phyloP scores from a whole-genome alignment of 2,113 vertebrate species.

The Helogale parvula region DNA sequence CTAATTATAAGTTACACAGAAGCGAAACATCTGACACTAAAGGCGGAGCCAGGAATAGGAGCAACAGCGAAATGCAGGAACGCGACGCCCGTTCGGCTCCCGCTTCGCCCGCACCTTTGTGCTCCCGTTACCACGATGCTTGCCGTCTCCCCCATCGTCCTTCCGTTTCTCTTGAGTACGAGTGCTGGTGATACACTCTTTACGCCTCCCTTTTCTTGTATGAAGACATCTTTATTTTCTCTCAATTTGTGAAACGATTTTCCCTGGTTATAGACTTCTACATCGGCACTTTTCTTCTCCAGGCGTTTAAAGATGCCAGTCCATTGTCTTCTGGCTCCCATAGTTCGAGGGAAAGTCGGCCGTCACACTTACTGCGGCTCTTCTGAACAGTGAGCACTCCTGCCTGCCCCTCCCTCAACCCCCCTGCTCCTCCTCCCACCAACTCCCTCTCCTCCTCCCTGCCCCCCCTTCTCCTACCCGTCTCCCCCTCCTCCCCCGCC shows the following conservation, averaged over 20 bases:
- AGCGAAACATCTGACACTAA: neutral
- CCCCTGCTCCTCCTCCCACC: too few species aligned
- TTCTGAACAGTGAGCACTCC: neutral
- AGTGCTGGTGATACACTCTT: neutral
- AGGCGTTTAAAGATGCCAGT: neutral
- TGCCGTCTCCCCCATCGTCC: neutral
- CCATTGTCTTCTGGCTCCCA: too few species aligned
- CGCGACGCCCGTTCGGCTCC: neutral
- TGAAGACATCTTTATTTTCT: neutral
- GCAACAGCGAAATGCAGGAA: too few species aligned
- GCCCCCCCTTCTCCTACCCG: too few species aligned
- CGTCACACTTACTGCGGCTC: neutral
- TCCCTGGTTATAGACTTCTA: neutral
- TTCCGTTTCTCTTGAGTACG: neutral
- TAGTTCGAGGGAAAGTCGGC: neutral
- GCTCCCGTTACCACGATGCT: too few species aligned
- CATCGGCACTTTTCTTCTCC: neutral
- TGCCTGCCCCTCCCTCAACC: too few species aligned
- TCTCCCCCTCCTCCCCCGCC: neutral
- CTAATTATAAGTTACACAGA: neutral
- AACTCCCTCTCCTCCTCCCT: too few species aligned
- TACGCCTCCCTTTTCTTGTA: neutral
- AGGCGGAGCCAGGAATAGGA: neutral
- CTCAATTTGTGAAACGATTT: neutral
- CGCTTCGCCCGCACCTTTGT: rapidly evolving